Evolutionary conservation across 2,113 vertebrate species (phyloP), one percentile per base, ranked within the genome.

Genomic region (Cephalophus harveyi): DNA sequence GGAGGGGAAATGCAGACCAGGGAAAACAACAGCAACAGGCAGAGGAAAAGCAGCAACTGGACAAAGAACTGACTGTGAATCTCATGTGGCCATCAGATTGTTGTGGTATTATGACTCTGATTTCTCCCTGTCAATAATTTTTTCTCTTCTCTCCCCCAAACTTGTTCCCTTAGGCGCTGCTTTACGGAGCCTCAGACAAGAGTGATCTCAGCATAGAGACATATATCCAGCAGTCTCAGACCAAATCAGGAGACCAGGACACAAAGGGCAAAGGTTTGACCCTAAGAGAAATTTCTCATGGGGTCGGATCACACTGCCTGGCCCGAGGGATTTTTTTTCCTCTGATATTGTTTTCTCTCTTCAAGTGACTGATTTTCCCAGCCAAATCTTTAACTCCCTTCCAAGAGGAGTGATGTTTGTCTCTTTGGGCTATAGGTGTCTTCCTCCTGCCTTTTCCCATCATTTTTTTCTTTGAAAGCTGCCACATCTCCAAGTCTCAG

Each of bases 211-310:
- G n/a, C 28, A 21, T 12, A 93, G 55, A 97, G 78, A 59, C 27
- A 21, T 28, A 95, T 9, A 92, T 30, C 64, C 50, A 84, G 46
- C 76, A 87, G 71, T 86, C 86, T 60, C 83, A n/a, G 86, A 87
- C 94, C 40, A 48, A 74, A 59, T 89, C 87, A 2, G 17, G 52
- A 95, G 36, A 91, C 62, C 25, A 71, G 71, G 67, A 78, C 5
- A 0, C 48, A 57, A 86, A 96, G 91, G 95, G 84, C 96, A 98
- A 91, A 87, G 79, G 78, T 94, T 17, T 95, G 93, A 95, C 64
- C 79, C 43, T 84, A 52, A 95, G 91, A 94, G 95, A 82, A 82
- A 82, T 89, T 95, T 96, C 95, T 94, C 97, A 83, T 91, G 79
- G 92, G 89, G 52, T 97, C n/a, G 1, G 71, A 90, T 90, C 92